A percentile compares a stretch with the other conserved stretches of the same genome.
Evolutionary conservation across 2,888 invertebrate genomes (phyloP).

Genomic region (Ceraclea dissimilis): DNA sequence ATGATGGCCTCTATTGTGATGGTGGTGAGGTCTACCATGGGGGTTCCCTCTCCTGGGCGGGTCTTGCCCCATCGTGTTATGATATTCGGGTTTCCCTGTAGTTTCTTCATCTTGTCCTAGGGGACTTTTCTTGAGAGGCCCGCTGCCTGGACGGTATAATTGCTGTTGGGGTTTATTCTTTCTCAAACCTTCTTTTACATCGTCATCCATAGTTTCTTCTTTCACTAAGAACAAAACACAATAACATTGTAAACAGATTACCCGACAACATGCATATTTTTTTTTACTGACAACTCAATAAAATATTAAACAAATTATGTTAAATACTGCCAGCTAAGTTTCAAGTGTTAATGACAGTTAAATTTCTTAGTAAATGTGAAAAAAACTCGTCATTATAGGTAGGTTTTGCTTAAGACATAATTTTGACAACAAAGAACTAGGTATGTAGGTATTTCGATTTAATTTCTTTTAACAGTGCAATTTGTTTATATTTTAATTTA

Average conservation of each 20-base stretch:
- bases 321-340: too few species aligned
- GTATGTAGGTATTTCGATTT: too few species aligned
- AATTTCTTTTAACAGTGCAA: too few species aligned
- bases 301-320: too few species aligned
- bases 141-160: conserved; percentile 71
- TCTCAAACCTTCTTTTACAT: conserved; percentile 50
- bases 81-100: conserved; percentile 34
- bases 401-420: too few species aligned
- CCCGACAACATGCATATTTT: neutral
- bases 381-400: too few species aligned
- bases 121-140: conserved; percentile 61
- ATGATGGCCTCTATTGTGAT: conserved; percentile 22
- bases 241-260: too few species aligned
- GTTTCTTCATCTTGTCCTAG: conserved; percentile 54
- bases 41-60: conserved; percentile 31
- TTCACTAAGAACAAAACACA: too few species aligned
- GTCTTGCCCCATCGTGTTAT: conserved; percentile 20
- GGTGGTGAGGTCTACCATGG: conserved; percentile 35
- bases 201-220: conserved; percentile 44
- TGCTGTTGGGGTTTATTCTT: conserved; percentile 61
- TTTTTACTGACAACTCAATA: neutral
- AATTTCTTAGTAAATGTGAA: too few species aligned
- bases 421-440: too few species aligned
- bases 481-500: too few species aligned
- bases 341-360: too few species aligned